Evolutionary conservation across 2,113 vertebrate genomes (phyloP), one percentile per base, ranked within the genome.

Genomic region (Telmatochromis brachygnathus): DNA sequence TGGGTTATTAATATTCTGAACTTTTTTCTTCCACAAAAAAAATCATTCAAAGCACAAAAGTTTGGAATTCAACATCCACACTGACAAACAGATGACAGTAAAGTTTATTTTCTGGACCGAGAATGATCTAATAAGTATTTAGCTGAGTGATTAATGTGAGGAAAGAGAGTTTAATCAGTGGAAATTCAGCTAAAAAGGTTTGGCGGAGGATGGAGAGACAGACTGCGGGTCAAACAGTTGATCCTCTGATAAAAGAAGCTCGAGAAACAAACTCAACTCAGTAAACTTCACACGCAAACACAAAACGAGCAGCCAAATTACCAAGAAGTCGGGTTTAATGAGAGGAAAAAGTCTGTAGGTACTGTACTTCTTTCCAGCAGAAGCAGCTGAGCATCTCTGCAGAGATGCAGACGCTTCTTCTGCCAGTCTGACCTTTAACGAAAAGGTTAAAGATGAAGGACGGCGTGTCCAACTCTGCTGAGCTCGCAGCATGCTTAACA

Each of bases 381-480:
- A 54, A 58, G 62, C 68, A 88, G 75, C 19, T 21, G 6, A 70
- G 82, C 49, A 28, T 60, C 54, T 83, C 47, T 30, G 33, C 82
- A 79, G 68, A 26, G 84, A 82, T 56, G 65, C 26, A 26, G 10
- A 21, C 14, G 6, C 23, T 84, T 4, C 45, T 75, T 68, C 11
- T 68, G 23, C 56, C 4, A 55, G 84, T 84, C 37, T 92, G 83
- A 87, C 92, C 92, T 94, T 91, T 91, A 73, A 49, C 70, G 39
- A 89, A 91, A 94, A 88, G 88, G 85, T 81, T 84, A 83, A 56
- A 81, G 49, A 92, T 89, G 80, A 87, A 62, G 54, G 60, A 82
- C 42, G 45, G 84, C 39, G 1, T 68, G 26, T 85, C 73, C 73
- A 53, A 83, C 68, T 88, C 79, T 28, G 84, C 58, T 65, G 14